Base-by-base conservation (phyloP, 2,888 invertebrate species). In the Latheticus oryzae region DNA sequence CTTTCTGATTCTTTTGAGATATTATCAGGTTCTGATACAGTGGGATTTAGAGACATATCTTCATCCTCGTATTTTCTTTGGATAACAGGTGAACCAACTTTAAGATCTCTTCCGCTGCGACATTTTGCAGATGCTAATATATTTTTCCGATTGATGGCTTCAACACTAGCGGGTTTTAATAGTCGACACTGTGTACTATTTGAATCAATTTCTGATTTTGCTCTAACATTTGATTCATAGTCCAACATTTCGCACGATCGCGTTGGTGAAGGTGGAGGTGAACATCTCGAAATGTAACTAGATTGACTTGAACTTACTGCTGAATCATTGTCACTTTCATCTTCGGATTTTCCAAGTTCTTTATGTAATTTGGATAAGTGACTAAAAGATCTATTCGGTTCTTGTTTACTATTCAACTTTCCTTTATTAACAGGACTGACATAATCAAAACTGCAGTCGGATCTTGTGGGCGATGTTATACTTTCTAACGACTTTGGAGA, bases 121-220 rank as follows among this genome's bases (percentile, higher is more conserved):
- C 90, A 91, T 78, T 91, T 89, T 0, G 93, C 92, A 37, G 92
- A 93, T 12, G 93, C 91, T 43, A 94, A 80, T 64, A 94, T 93
- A 75, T 93, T 93, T 77, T 92, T 90, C 45, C 93, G 84, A 76
- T 93, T 93, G 61, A 91, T 87, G 1, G 91, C 91, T 76, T 92
- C 92, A 28, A 91, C 88, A 70, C 90, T 91, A 66, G 88, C 87
- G 1, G 88, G 84, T 78, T 91, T 93, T 43, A 92, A 81, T 65
- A 92, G 85, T 65, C 91, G 83, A 67, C 81, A 85, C 78, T 82
- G 72, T 16, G 59, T 43, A 47, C 66, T 70, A 23, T 47, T 54
- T 11, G 63, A 64, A 12, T 68, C 67, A 7, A 16, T 11, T 4
- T 66, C 64, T 3, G 59, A 37, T 60, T 63, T 64, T 11, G 47